Base-by-base conservation (phyloP, 1,140 invertebrate species). In the Drosophila micromelanica region DNA sequence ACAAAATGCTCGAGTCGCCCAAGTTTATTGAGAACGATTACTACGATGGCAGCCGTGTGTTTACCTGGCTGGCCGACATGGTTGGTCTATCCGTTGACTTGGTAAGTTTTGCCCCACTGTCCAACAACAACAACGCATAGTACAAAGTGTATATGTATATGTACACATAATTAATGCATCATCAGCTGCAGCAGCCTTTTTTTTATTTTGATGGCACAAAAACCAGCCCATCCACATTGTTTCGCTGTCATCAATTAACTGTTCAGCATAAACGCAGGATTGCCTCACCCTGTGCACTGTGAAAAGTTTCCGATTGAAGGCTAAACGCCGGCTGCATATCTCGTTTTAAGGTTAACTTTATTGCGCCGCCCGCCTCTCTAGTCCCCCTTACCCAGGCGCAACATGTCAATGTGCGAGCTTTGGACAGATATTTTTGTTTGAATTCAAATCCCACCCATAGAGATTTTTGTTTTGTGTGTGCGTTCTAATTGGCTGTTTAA, bases 21-120 rank as follows among this genome's bases (percentile, higher is more conserved):
- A 91, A 91, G 65, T 80, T 84, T 62, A 63, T 91, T 65, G 75
- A 76, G 45, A 90, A 85, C 61, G 85, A 84, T 70, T 77, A 90
- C 35, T 95, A 95, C 79, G 93, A 93, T 76, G 95, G 95, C 15
- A 94, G 93, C 76, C 93, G 93, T 17, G 91, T 93, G 6, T 95
- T 95, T 73, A 80, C 90, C 30, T 94, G 93, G 93, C 73, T 95
- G 35, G 91, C 94, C n/a, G 92, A 94, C 51, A 76, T 93, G 57
- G 86, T 93, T 49, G 94, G 94, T 43, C 78, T 95, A 30, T 93
- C 94, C 42, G 92, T 95, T 61, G 95, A 95, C 92, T 94, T 95
- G 93, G 94, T 95, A 81, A 94, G 92, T 91, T 38, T 12, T 61
- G 40, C 12, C 43, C 3, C 6, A 9, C 12, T 12, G 3, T 12